Evolutionary conservation across 2,113 vertebrate species (phyloP).

Genomic region (Ceyx cyanopectus): DNA sequence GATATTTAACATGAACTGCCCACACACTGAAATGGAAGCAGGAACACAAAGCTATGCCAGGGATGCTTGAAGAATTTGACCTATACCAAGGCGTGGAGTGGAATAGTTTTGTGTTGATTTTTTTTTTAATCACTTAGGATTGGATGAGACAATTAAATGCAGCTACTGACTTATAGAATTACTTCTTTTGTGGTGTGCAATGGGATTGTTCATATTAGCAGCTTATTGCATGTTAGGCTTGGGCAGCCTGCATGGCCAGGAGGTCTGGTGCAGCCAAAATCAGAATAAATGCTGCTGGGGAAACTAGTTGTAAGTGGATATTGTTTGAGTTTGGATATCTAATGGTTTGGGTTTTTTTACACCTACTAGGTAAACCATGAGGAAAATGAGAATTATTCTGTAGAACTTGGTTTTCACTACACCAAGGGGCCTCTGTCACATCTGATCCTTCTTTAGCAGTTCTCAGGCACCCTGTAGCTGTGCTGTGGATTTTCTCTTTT

Average conservation of each 20-base stretch:
- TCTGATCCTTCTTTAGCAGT: neutral
- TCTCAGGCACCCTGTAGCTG: slow-evolving; percentile 9
- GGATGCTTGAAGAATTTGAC: neutral
- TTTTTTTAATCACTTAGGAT: neutral
- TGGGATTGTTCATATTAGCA: neutral
- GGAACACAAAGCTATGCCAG: neutral
- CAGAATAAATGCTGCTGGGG: neutral
- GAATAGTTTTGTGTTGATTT: neutral
- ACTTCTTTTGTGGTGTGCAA: neutral
- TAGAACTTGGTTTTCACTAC: neutral
- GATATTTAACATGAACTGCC: neutral
- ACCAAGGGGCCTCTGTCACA: neutral
- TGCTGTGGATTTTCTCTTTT: slow-evolving; percentile 10
- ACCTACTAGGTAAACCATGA: neutral
- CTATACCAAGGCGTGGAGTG: neutral
- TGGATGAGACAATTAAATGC: neutral
- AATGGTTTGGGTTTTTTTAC: neutral
- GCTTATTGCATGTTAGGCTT: neutral
- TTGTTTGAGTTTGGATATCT: neutral
- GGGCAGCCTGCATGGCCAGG: neutral
- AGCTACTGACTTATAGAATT: neutral
- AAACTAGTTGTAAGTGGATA: neutral
- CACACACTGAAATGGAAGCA: neutral
- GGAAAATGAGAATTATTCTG: neutral
- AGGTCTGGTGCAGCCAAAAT: neutral